A percentile compares a stretch with the other conserved stretches of the same genome.
phyloP scores from a whole-genome alignment of 2,888 invertebrate species.

The Aleiodes alternator region DNA sequence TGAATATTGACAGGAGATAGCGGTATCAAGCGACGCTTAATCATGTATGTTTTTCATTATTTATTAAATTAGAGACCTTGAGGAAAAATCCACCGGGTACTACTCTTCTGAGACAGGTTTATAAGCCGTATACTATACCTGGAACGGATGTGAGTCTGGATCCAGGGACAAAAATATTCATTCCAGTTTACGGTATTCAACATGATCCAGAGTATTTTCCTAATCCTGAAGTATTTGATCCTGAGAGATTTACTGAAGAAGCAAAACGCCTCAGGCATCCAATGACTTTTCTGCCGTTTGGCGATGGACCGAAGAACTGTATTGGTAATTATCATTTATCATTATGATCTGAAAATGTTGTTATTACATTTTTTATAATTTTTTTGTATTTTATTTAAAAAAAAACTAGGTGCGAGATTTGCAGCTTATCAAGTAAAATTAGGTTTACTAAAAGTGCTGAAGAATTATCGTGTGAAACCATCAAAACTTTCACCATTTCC shows the following conservation, averaged over 20 bases:
- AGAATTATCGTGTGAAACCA: too few species aligned
- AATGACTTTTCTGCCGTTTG: constrained; percentile 64
- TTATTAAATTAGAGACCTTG: constrained; percentile 52
- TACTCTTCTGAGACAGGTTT: constrained; percentile 49
- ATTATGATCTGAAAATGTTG: too few species aligned
- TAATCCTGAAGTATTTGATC: constrained; percentile 64
- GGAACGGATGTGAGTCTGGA: constrained; percentile 47
- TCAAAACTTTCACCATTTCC: too few species aligned
- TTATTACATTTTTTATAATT: not conserved
- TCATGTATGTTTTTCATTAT: too few species aligned
- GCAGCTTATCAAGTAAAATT: too few species aligned
- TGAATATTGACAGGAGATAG: too few species aligned
- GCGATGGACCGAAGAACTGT: constrained; percentile 68
- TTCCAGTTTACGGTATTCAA: constrained; percentile 49
- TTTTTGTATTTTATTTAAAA: not conserved
- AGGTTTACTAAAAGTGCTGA: too few species aligned
- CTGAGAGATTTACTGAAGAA: constrained; percentile 63
- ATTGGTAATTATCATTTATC: constrained; percentile 59
- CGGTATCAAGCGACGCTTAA: too few species aligned
- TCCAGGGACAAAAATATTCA: constrained; percentile 41
- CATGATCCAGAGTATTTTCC: constrained; percentile 48
- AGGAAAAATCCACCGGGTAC: constrained; percentile 73
- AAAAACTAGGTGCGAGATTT: too few species aligned
- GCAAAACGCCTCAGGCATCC: constrained; percentile 56
- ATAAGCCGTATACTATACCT: constrained; percentile 33